Conservation (phyloP, 37 sponge, comb jelly and placozoan genomes). For the Geodia barretti region DNA sequence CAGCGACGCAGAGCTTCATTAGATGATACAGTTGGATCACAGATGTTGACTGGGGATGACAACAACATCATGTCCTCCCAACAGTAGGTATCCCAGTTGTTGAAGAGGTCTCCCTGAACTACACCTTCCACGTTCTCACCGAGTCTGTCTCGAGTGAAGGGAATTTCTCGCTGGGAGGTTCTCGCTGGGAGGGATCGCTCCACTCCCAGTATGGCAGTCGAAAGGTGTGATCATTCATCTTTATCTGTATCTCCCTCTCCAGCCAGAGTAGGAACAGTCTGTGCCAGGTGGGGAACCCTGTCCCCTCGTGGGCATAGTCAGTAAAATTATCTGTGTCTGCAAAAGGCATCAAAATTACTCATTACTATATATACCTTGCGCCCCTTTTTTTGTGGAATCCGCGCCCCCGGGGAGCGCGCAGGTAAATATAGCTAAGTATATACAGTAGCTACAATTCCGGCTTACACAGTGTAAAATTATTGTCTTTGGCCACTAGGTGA, state of each 20-base stretch:
- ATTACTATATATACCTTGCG: too few relatives aligned
- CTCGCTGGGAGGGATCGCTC: constrained; percentile 22
- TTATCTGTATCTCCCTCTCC: constrained; percentile 56
- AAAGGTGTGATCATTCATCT: constrained; percentile 30
- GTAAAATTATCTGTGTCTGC: too few relatives aligned
- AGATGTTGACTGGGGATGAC: background rate
- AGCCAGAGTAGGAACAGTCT: constrained; percentile 38
- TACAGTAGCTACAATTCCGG: too few relatives aligned
- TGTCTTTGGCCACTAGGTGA: background rate
- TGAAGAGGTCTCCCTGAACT: background rate
- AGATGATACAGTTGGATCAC: background rate
- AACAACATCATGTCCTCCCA: background rate
- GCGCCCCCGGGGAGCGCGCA: too few relatives aligned
- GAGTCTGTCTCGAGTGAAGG: constrained; percentile 26
- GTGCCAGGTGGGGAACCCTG: constrained; percentile 58
- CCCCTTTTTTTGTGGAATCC: too few relatives aligned
- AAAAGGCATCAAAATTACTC: too few relatives aligned
- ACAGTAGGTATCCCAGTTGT: background rate
- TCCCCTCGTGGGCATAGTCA: constrained; percentile 51
- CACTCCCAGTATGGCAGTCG: constrained; percentile 58
- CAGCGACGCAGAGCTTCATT: background rate
- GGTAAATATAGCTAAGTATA: too few relatives aligned
- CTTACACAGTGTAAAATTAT: too few relatives aligned
- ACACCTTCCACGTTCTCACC: constrained; percentile 21
- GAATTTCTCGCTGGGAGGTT: too few relatives aligned